These are phyloP conservation scores for Mastomys coucha DNA, from an alignment of 2,113 vertebrate genomes.

Conservation along the genomic window DNA sequence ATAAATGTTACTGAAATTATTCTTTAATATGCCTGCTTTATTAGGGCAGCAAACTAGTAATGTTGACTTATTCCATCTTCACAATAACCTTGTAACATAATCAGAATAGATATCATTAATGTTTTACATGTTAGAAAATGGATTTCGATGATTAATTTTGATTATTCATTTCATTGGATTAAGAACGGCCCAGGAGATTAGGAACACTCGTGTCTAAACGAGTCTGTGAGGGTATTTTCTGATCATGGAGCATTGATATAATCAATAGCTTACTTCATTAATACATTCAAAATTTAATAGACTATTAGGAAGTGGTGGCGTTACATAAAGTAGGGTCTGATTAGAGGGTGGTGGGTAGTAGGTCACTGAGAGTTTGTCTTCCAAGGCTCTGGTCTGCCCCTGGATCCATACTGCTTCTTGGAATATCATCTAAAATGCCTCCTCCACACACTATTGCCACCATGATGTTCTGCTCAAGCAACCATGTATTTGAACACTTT, in stretches of 20 bases:
- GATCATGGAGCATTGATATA: neutral
- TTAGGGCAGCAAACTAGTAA: neutral
- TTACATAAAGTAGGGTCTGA: neutral
- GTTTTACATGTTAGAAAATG: neutral
- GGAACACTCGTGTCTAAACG: neutral
- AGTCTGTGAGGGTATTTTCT: neutral
- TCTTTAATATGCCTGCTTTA: neutral
- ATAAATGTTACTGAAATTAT: constrained; percentile 4
- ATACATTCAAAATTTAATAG: neutral
- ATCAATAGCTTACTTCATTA: neutral
- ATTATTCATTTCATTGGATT: neutral
- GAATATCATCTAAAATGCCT: neutral
- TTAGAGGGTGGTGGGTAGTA: neutral
- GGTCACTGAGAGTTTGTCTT: neutral
- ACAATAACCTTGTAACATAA: neutral
- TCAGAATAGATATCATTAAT: neutral
- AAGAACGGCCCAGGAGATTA: neutral
- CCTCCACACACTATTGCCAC: neutral
- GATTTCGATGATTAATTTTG: neutral
- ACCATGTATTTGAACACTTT: neutral
- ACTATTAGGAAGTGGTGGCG: neutral
- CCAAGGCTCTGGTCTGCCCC: neutral
- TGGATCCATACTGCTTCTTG: neutral
- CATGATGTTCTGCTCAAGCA: neutral
- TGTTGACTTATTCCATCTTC: neutral